Evolutionary conservation across 2,888 invertebrate genomes (phyloP).

Genomic region (Penaeus monodon): DNA sequence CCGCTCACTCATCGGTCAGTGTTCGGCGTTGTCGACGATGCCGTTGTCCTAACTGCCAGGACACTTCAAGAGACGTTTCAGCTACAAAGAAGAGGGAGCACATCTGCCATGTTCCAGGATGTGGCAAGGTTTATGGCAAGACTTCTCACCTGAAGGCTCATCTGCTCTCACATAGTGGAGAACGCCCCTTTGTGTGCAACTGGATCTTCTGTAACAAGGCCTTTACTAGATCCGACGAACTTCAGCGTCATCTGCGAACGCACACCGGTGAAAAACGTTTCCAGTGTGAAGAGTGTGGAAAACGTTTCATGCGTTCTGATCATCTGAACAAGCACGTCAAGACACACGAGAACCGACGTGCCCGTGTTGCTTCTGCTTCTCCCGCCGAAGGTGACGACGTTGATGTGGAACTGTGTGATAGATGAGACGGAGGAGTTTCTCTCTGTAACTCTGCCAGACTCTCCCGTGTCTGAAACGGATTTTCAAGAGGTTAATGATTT

Average conservation of each 20-base stretch:
- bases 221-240: constrained; percentile 95
- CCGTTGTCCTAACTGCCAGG: constrained; percentile 72
- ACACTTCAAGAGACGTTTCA: no score
- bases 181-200: constrained; percentile 95
- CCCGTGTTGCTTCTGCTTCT: no score
- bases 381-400: no score
- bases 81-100: constrained; percentile 71
- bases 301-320: constrained; percentile 92
- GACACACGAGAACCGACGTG: constrained; percentile 75
- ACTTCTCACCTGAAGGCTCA: constrained; percentile 98
- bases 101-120: constrained; percentile 95
- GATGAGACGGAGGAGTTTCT: no score
- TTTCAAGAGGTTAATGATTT: no score
- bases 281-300: constrained; percentile 88
- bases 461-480: no score
- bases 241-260: constrained; percentile 86
- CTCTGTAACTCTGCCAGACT: no score
- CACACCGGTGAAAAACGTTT: constrained; percentile 81
- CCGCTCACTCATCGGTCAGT: no score
- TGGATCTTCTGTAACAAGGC: constrained; percentile 98
- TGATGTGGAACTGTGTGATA: no score
- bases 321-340: constrained; percentile 91
- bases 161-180: constrained; percentile 97
- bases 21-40: no score
- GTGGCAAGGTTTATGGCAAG: constrained; percentile 91